Evolutionary conservation across 1,140 invertebrate species (phyloP), one percentile per base, ranked within the genome.

Genomic region (Bombus impatiens): DNA sequence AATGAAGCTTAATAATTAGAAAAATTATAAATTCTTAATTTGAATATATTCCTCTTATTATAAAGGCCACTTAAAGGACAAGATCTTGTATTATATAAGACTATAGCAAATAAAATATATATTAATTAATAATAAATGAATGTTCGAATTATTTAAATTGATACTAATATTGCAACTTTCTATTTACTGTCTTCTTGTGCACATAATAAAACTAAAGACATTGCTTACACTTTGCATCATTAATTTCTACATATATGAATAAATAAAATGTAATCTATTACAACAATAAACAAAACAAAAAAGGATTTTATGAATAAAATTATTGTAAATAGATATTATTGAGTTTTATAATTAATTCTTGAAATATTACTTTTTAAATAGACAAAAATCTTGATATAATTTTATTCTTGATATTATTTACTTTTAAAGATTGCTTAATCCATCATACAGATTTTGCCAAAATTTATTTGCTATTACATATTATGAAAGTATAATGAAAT

Each of bases 41-140:
- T 86, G 53, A 90, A 86, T 91, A 86, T 88, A 86, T 88, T 82
- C 84, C 57, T 84, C 86, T 68, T 71, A 57, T 90, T 82, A 84
- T 44, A 82, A 91, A 91, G 89, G 89, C 84, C 89, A 88, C 90
- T 91, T 59, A 88, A 89, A 91, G 86, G 86, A 89, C 53, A 77
- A 83, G 82, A 86, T 86, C 57, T 83, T 89, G 78, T 84, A 70
- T 82, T 78, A 71, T 83, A 15, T 76, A 37, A 76, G 22, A 13
- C 40, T 80, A 35, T 76, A 37, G 37, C 28, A 78, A 62, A 62
- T 74, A 59, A 78, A 74, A 86, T 44, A 57, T 62, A 72, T 80
- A 10, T n/a, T 37, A 72, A 57, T 42, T 84, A 47, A 42, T 53
- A 37, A 28, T 18, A 32, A 25, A 47, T 53, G 25, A 71, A 71